These are phyloP conservation scores for Amphiduros pacificus DNA, from an alignment of 2,888 invertebrate species.

Conservation along the genomic window DNA sequence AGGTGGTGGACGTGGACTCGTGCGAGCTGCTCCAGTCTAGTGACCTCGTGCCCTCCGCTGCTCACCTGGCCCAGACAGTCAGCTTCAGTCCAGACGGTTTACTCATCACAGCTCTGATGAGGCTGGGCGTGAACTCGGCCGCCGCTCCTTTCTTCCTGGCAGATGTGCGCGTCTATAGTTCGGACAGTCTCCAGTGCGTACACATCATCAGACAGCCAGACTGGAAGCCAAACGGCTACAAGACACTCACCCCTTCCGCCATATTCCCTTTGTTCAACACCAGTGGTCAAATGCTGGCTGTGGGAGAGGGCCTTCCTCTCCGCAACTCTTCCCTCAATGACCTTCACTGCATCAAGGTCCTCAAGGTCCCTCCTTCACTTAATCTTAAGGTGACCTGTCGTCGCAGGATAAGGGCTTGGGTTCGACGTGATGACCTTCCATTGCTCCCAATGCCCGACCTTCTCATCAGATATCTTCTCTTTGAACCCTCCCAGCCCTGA, in stretches of 20 bases:
- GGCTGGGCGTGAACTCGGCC: not conserved
- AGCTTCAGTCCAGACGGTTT: conserved; percentile 13
- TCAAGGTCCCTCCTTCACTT: conserved; percentile 13
- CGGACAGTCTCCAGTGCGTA: conserved; percentile 2
- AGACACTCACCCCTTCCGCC: conserved; percentile 1
- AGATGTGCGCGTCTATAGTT: conserved; percentile 1
- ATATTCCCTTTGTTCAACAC: conserved; percentile 11
- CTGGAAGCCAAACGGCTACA: not conserved
- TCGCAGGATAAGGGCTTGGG: conserved; percentile 2
- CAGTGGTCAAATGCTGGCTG: conserved; percentile 3
- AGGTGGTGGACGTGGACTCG: conserved; percentile 3
- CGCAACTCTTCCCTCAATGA: no score
- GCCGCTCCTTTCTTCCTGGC: not conserved
- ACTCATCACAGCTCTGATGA: conserved; percentile 6
- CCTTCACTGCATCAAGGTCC: not conserved
- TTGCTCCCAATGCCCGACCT: conserved; percentile 9
- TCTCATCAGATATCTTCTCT: conserved; percentile 6
- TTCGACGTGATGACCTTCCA: not conserved
- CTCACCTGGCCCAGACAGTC: conserved; percentile 1
- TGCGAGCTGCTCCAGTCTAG: no score
- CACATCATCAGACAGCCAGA: not conserved
- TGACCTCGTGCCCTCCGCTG: not conserved
- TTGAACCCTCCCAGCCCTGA: no score
- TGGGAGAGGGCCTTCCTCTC: no score
- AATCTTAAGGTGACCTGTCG: conserved; percentile 9